These are phyloP conservation scores for Creontiades dilutus DNA, from an alignment of 2,888 invertebrate genomes.

Conservation along the genomic window DNA sequence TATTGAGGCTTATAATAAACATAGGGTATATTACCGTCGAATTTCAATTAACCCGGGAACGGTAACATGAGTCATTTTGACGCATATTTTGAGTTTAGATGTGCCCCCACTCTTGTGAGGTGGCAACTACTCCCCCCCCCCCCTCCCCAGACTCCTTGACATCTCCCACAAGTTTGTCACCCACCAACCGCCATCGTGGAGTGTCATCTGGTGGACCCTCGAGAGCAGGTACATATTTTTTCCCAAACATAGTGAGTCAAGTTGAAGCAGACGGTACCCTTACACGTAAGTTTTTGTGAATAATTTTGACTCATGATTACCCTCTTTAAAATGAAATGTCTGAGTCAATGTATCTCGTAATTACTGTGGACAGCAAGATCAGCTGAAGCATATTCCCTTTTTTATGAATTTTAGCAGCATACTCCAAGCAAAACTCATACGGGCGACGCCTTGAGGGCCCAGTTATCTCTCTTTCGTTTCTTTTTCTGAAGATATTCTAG, in stretches of 20 bases:
- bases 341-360: background rate
- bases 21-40: too few relatives aligned
- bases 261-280: constrained; percentile 4
- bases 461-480: too few relatives aligned
- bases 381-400: too few relatives aligned
- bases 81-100: background rate
- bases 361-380: background rate
- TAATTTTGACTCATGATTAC: constrained; percentile 9
- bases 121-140: background rate
- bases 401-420: too few relatives aligned
- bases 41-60: too few relatives aligned
- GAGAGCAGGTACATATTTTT: too few relatives aligned
- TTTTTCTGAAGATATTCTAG: too few relatives aligned
- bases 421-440: too few relatives aligned
- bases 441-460: too few relatives aligned
- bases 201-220: too few relatives aligned
- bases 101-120: background rate
- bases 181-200: background rate
- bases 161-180: background rate
- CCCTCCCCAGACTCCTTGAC: constrained; percentile 2
- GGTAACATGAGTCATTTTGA: background rate
- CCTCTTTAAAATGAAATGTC: background rate
- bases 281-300: constrained; percentile 21
- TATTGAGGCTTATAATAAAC: too few relatives aligned
- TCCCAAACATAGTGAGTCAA: constrained; percentile 5